Base-by-base conservation (phyloP, 2,797 vertebrate species). In the Muraenolepis orangiensis region DNA sequence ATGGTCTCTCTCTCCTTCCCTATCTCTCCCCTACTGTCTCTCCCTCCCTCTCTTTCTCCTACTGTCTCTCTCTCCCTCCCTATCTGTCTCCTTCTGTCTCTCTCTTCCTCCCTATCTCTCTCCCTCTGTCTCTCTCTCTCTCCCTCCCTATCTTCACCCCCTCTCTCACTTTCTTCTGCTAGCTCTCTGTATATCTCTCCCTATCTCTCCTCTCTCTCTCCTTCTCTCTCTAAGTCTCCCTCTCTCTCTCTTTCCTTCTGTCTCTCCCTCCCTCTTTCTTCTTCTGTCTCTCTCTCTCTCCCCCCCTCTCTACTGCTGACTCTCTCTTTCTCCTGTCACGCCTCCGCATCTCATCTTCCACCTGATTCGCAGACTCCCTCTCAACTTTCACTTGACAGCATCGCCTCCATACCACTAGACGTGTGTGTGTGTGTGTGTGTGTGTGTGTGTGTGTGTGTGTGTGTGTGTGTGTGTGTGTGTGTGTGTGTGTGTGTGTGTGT, bases 331-430 rank as follows among this genome's bases (percentile, higher is more conserved):
- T 1, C 74, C 82, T 79, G 38, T 83, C 81, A 72, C 70, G 26
- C 78, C 79, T 79, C 74, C 73, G 26, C 80, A 80, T 72, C 64
- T 80, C 72, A 66, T 73, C 70, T 73, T 68, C 69, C 64, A 32
- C 57, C 75, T 71, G 32, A 78, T 76, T 67, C 14, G n/a, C 72
- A 72, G 69, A 76, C 66, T 76, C 23, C 34, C 30, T 78, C 70
- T 83, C 70, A 74, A 26, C 75, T 79, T 76, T 76, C 68, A 0
- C 57, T 67, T 72, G 70, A 66, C 74, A 74, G 73, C 40, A 34
- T 23, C 57, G 18, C 57, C 57, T 64, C 57, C 57, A 64, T 64
- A 64, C 57, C 51, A 26, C 23, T 2, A 64, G 8, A 64, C 23
- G 16, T 11, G 14, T 64, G n/a, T 23, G 57, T 61, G n/a, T 26